Evolutionary conservation across 1,140 invertebrate species (phyloP), one percentile per base, ranked within the genome.

Genomic region (Drosophila navojoa): DNA sequence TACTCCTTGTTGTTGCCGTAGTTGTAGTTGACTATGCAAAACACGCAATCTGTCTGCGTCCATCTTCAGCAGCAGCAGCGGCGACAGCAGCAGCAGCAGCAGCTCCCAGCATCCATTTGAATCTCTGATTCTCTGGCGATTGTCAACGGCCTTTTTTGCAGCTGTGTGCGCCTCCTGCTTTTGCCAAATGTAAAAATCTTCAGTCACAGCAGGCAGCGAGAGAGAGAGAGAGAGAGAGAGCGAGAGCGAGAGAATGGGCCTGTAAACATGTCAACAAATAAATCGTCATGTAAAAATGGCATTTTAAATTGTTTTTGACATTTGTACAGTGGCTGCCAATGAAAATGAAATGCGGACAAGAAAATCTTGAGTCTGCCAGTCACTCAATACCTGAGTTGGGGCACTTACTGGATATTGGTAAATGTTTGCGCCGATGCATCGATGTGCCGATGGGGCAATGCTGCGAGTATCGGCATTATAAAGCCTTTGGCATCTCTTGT

Each of bases 271-370:
- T 89, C 84, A 89, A 89, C 84, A 89, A 89, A 89, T 89, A 89
- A 89, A 89, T 89, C 84, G 85, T 89, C 84, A 89, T 89, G 84
- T 89, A 89, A 89, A 89, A 84, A 89, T 89, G 80, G 84, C 80
- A 89, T 89, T 89, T 90, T 89, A 89, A 89, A 89, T 89, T 75
- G 84, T 84, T 89, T 84, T 66, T 89, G 84, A 89, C 84, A 74
- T 87, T 89, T 80, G 79, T 73, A 77, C 77, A 67, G 79, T 71
- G 82, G 76, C 82, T 87, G 82, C 87, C 82, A 87, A 87, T 87
- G 82, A 87, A 73, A 87, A 87, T 87, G 84, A 87, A 87, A 87
- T 87, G 82, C 82, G 73, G 79, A 79, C 82, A 86, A 66, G 66
- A 69, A 81, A 80, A 76, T 71, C 40, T 52, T 57, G 58, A 64